These are phyloP conservation scores for Acyrthosiphon pisum DNA, from an alignment of 1,140 invertebrate genomes.

Conservation along the genomic window DNA sequence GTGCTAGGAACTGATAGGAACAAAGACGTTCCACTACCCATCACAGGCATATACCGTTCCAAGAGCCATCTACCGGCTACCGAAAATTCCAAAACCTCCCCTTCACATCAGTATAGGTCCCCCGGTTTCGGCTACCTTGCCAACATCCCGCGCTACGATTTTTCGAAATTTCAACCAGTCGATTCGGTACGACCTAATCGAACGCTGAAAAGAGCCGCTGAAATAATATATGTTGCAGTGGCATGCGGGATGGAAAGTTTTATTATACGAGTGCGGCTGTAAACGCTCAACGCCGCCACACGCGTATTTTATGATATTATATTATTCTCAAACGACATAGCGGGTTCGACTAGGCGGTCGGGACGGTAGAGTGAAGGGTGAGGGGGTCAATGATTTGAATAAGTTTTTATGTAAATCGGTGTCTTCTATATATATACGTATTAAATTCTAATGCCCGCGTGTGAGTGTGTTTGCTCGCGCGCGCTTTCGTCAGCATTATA, in stretches of 20 bases:
- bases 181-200: not conserved
- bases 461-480: not conserved
- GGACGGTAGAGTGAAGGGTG: not conserved
- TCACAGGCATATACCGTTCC: not conserved
- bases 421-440: not conserved
- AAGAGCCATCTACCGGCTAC: not conserved
- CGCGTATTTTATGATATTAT: not conserved
- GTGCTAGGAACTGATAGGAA: not conserved
- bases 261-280: not conserved
- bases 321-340: not conserved
- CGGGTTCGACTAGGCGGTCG: not conserved
- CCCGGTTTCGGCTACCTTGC: not conserved
- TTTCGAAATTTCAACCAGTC: not conserved
- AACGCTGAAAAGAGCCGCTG: not conserved
- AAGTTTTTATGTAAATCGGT: slow-evolving; percentile 12
- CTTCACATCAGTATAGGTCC: not conserved
- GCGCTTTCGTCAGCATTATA: not conserved
- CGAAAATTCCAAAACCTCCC: not conserved
- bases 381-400: not conserved
- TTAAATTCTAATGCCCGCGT: not conserved
- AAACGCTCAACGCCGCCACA: not conserved
- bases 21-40: not conserved
- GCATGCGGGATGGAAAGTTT: not conserved
- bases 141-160: not conserved
- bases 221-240: not conserved